phyloP scores from a whole-genome alignment of 2,888 invertebrate genomes.

The Kryphioiulus occultus region DNA sequence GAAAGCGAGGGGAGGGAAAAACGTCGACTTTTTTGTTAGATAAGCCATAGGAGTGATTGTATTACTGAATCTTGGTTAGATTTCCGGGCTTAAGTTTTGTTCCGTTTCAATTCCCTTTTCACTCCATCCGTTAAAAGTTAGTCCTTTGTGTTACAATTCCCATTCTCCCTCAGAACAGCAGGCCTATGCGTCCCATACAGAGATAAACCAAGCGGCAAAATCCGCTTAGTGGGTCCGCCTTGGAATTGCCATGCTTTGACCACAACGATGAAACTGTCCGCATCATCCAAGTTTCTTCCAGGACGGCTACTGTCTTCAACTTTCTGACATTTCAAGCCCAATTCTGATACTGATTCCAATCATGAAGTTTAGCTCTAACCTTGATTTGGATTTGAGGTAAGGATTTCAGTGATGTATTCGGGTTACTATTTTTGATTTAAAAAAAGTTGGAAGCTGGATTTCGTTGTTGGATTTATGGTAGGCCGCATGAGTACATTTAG shows the following conservation, averaged over 20 bases:
- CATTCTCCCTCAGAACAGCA: slow-evolving; percentile 33
- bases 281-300: too few species aligned
- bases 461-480: too few species aligned
- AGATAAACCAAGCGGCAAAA: background rate
- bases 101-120: slow-evolving; percentile 47
- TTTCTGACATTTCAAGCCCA: too few species aligned
- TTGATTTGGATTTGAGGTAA: too few species aligned
- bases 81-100: slow-evolving; percentile 46
- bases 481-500: too few species aligned
- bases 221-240: background rate
- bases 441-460: too few species aligned
- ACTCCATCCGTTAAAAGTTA: slow-evolving; percentile 45
- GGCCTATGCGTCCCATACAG: background rate
- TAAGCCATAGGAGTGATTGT: slow-evolving; percentile 44
- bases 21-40: slow-evolving; percentile 25
- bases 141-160: slow-evolving; percentile 44
- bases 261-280: background rate
- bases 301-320: too few species aligned
- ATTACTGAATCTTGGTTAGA: slow-evolving; percentile 46
- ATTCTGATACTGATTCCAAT: too few species aligned
- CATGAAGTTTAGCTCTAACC: too few species aligned
- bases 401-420: too few species aligned
- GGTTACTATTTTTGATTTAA: too few species aligned
- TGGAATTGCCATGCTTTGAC: background rate
- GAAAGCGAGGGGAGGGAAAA: background rate